These are phyloP conservation scores for Platysternon megacephalum DNA, from an alignment of 2,113 vertebrate genomes.

Conservation along the genomic window DNA sequence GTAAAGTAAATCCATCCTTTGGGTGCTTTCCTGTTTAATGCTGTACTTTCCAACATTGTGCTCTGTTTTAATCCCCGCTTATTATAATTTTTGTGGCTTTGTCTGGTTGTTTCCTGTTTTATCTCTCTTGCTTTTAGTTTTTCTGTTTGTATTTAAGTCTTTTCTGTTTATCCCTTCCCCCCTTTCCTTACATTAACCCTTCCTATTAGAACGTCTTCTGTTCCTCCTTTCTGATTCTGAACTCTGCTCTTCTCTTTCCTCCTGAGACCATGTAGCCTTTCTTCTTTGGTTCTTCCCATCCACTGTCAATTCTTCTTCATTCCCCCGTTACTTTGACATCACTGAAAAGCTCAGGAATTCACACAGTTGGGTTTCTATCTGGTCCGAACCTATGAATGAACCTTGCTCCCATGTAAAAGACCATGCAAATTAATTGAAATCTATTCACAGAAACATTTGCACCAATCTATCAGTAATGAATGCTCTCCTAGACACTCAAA, in stretches of 20 bases:
- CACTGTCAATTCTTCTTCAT: neutral
- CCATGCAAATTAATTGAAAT: fast-evolving
- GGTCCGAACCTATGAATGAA: neutral
- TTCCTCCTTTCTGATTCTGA: neutral
- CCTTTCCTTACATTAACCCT: neutral
- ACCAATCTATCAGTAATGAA: neutral
- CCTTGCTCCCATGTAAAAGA: neutral
- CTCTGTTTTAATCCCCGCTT: neutral
- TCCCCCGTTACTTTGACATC: neutral
- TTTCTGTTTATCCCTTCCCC: neutral
- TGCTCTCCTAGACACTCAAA: neutral
- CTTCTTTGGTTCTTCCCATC: neutral
- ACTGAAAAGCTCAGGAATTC: neutral
- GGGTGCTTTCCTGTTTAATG: neutral
- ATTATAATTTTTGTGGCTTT: neutral
- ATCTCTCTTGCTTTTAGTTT: fast-evolving
- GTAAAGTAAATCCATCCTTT: fast-evolving
- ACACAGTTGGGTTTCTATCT: fast-evolving
- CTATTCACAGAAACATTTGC: neutral
- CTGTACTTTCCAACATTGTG: neutral
- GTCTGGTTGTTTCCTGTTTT: neutral
- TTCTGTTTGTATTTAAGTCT: neutral
- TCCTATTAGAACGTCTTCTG: neutral
- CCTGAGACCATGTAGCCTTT: fast-evolving
- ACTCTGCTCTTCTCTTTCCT: neutral